phyloP scores from a whole-genome alignment of 1,140 invertebrate species.

The Diabrotica virgifera region DNA sequence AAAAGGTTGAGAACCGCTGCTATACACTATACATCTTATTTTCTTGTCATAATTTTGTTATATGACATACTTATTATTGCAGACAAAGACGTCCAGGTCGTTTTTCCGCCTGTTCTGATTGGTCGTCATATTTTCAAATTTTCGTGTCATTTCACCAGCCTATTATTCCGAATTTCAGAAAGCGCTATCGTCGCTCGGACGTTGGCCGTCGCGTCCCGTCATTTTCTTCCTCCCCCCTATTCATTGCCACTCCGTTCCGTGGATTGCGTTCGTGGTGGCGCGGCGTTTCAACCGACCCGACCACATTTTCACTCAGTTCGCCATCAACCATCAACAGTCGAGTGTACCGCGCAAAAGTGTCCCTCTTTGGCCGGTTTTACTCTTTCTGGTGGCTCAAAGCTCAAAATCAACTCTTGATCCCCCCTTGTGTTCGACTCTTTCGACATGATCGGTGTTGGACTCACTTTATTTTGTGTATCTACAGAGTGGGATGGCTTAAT shows the following conservation, averaged over 20 bases:
- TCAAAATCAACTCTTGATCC: neutral
- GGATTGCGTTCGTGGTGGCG: neutral
- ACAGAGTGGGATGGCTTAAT: neutral
- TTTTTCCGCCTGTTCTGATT: too few species aligned
- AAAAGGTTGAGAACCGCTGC: too few species aligned
- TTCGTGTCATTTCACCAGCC: neutral
- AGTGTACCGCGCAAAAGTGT: neutral
- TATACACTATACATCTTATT: too few species aligned
- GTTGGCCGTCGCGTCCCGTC: conserved; percentile 32
- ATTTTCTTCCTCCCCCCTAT: conserved; percentile 18
- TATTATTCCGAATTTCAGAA: conserved; percentile 28
- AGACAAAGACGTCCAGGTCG: too few species aligned
- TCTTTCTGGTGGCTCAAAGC: conserved; percentile 6
- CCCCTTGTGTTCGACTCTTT: too few species aligned
- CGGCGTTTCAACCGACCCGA: neutral
- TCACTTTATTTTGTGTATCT: neutral
- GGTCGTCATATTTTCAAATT: too few species aligned
- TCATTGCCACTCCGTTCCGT: neutral
- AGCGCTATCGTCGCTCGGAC: conserved; percentile 28
- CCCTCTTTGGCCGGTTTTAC: conserved; percentile 4
- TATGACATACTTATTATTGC: too few species aligned
- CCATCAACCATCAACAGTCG: neutral
- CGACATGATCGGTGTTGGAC: too few species aligned
- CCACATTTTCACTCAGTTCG: conserved; percentile 14
- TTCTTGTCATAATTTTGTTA: too few species aligned